Conservation (phyloP, 2,113 vertebrate genomes). For the Chinchilla lanigera region DNA sequence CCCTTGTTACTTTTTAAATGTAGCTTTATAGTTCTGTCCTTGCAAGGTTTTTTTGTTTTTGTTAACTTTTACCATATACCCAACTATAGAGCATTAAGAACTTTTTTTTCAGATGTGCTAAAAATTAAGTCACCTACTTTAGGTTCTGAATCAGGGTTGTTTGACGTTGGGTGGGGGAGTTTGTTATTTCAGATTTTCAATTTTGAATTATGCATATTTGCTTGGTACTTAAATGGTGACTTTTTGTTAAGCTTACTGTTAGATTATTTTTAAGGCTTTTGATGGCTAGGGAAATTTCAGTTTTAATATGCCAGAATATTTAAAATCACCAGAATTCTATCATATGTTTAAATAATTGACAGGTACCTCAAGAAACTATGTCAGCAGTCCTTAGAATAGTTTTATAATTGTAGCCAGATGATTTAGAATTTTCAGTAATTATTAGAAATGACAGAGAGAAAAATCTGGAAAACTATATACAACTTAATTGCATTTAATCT, state of each 20-base stretch:
- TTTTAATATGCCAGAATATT: conserved; percentile 65
- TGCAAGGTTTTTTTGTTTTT: background rate
- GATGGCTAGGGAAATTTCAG: conserved; percentile 42
- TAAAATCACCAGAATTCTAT: conserved; percentile 54
- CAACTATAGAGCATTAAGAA: conserved; percentile 28
- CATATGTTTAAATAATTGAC: conserved; percentile 38
- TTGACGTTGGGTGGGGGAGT: background rate
- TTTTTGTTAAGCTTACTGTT: conserved; percentile 45
- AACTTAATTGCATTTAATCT: conserved; percentile 35
- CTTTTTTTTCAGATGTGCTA: conserved; percentile 44
- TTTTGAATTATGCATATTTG: conserved; percentile 27
- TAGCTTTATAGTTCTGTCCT: conserved; percentile 9
- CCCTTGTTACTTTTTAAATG: background rate
- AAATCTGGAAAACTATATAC: conserved; percentile 24
- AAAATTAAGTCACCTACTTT: conserved; percentile 59
- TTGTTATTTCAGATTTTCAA: conserved; percentile 53
- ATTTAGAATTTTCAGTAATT: conserved; percentile 59
- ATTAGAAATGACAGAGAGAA: conserved; percentile 29
- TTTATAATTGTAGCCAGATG: conserved; percentile 30
- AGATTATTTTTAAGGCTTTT: conserved; percentile 53
- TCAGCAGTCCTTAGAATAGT: conserved; percentile 39
- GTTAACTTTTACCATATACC: background rate
- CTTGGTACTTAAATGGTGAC: conserved; percentile 65
- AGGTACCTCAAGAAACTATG: conserved; percentile 35
- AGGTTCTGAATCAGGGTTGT: conserved; percentile 49